Evolutionary conservation across 2,888 invertebrate genomes (phyloP).

Genomic region (Oxytorus armatus): DNA sequence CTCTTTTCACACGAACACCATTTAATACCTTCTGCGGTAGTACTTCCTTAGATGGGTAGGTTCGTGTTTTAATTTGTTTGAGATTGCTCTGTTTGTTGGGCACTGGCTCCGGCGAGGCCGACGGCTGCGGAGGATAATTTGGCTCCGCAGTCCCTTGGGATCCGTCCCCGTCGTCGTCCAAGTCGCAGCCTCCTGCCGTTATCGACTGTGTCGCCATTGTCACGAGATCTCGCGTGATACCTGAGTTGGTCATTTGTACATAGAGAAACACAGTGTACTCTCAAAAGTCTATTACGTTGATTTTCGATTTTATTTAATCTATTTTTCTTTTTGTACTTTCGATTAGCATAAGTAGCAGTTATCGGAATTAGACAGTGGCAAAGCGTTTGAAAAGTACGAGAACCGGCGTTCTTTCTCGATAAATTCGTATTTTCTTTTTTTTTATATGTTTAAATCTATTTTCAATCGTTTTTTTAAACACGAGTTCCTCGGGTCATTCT

Average conservation of each 20-base stretch:
- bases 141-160: slow-evolving; percentile 82
- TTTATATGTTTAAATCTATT: slow-evolving; percentile 5
- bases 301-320: slow-evolving; percentile 48
- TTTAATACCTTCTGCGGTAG: slow-evolving; percentile 82
- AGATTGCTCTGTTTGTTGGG: slow-evolving; percentile 85
- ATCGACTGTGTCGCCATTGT: slow-evolving; percentile 82
- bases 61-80: slow-evolving; percentile 85
- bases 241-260: slow-evolving; percentile 79
- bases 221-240: slow-evolving; percentile 84
- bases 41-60: slow-evolving; percentile 86
- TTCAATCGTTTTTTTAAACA: slow-evolving; percentile 15
- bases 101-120: slow-evolving; percentile 85
- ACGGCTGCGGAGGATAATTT: slow-evolving; percentile 82
- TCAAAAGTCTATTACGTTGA: slow-evolving; percentile 55
- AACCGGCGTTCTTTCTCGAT: slow-evolving; percentile 43
- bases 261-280: slow-evolving; percentile 77
- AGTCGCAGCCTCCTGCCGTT: slow-evolving; percentile 81
- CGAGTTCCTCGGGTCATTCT: slow-evolving; percentile 69
- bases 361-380: slow-evolving; percentile 57
- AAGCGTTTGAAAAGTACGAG: slow-evolving; percentile 63
- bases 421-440: slow-evolving; percentile 11
- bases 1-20: slow-evolving; percentile 58
- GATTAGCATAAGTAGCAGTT: slow-evolving; percentile 42
- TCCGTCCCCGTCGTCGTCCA: slow-evolving; percentile 82
- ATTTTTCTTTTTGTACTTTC: slow-evolving; percentile 32